A percentile compares a stretch with the other conserved stretches of the same genome.
Evolutionary conservation across 2,888 invertebrate species (phyloP).

Genomic region (Lumbricus terrestris): DNA sequence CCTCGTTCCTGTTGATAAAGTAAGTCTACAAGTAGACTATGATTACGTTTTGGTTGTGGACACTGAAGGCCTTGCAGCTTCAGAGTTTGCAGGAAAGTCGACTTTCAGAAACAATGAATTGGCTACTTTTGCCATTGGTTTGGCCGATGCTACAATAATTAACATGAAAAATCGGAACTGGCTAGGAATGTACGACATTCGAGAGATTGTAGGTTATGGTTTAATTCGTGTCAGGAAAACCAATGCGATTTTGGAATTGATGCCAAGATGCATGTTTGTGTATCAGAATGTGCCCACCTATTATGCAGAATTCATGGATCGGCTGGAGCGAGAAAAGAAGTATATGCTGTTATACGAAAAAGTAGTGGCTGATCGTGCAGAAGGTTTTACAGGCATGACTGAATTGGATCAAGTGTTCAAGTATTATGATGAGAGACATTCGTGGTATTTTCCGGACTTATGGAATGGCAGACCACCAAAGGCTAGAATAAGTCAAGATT

Average conservation of each 20-base stretch:
- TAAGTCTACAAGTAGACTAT: not conserved
- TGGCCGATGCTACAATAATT: not conserved
- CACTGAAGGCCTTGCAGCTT: not conserved
- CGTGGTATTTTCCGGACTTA: not conserved
- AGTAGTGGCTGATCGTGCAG: not conserved
- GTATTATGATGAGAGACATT: not conserved
- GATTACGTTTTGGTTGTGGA: not conserved
- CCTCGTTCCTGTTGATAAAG: not conserved
- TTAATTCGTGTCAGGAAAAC: no score
- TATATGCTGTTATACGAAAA: not conserved
- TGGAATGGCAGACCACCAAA: no score
- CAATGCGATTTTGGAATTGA: not conserved
- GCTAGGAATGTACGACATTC: not conserved
- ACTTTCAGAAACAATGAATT: not conserved
- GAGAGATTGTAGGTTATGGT: not conserved
- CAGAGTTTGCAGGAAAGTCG: not conserved
- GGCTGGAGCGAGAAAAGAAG: not conserved
- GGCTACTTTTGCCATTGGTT: not conserved
- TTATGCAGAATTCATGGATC: not conserved
- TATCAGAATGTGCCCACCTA: not conserved
- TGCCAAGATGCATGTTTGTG: constrained; percentile 6
- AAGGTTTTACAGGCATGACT: not conserved
- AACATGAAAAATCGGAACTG: not conserved
- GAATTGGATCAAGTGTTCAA: not conserved
- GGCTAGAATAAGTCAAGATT: not conserved